phyloP scores from a whole-genome alignment of 2,888 invertebrate species.

The Amiota communis region DNA sequence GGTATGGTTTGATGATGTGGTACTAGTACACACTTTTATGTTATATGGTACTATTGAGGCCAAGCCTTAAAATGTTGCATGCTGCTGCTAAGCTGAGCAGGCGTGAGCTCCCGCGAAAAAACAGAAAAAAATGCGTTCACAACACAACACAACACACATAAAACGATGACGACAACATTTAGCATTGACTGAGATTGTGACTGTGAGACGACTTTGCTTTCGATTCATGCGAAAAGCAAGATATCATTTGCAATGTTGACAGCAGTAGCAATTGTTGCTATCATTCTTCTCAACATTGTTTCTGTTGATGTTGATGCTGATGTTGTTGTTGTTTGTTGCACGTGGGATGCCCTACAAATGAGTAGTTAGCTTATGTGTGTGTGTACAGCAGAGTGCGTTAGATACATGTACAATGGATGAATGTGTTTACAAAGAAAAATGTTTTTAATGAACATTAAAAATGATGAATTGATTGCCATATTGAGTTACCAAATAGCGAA shows the following conservation, averaged over 20 bases:
- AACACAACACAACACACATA: too few species aligned
- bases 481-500: conserved; percentile 2
- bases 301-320: neutral
- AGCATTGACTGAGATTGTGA: neutral
- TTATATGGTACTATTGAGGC: conserved; percentile 29
- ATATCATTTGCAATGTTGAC: conserved; percentile 20
- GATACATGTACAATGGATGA: neutral
- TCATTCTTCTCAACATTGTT: conserved; percentile 3
- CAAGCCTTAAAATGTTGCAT: conserved; percentile 14
- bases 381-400: neutral
- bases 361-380: neutral
- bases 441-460: conserved; percentile 10
- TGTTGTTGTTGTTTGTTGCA: neutral
- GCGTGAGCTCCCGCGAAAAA: neutral
- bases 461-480: conserved; percentile 1
- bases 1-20: neutral
- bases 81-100: neutral
- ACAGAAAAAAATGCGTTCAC: neutral
- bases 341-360: conserved; percentile 13
- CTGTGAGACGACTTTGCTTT: too few species aligned
- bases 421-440: neutral
- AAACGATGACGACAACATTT: too few species aligned
- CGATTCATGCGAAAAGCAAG: conserved; percentile 22
- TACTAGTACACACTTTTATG: too few species aligned
- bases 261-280: conserved; percentile 15